phyloP scores from a whole-genome alignment of 2,797 vertebrate genomes.

The Galagoides demidoff region DNA sequence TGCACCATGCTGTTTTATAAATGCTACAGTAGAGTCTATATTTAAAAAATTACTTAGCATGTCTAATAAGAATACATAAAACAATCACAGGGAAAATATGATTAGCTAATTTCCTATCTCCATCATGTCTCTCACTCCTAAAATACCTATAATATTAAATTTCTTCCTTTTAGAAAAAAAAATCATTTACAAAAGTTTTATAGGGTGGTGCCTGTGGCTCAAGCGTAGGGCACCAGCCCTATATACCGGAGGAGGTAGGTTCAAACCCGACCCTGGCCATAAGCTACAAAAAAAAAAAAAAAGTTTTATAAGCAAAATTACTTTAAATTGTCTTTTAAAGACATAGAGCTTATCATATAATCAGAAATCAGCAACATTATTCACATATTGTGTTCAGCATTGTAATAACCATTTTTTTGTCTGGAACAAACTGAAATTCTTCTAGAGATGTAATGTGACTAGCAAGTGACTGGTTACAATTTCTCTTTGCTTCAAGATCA shows the following conservation, averaged over 20 bases:
- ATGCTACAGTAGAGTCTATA: neutral
- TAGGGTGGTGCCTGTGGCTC: too few species aligned
- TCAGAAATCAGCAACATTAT: neutral
- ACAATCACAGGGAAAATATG: neutral
- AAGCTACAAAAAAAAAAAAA: neutral
- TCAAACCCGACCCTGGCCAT: too few species aligned
- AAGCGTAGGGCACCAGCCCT: too few species aligned
- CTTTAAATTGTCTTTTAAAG: neutral
- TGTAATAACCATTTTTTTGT: neutral
- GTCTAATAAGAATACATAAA: neutral
- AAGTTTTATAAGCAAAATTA: neutral
- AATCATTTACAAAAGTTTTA: too few species aligned
- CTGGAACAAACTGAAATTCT: constrained; percentile 12
- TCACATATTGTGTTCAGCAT: neutral
- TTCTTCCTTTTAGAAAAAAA: neutral
- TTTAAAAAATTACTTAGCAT: neutral
- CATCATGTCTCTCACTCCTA: neutral
- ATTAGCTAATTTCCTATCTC: neutral
- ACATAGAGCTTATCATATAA: neutral
- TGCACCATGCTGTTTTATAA: neutral
- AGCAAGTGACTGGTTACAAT: neutral
- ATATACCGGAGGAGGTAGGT: too few species aligned
- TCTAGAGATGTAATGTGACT: constrained; percentile 1
- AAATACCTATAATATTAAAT: neutral
- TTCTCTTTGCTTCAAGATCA: constrained; percentile 59